Percentiles rank a stretch among this genome's conserved stretches.
These are phyloP conservation scores for Campylomormyrus numenius DNA, from an alignment of 2,113 vertebrate genomes.

Conservation along the genomic window DNA sequence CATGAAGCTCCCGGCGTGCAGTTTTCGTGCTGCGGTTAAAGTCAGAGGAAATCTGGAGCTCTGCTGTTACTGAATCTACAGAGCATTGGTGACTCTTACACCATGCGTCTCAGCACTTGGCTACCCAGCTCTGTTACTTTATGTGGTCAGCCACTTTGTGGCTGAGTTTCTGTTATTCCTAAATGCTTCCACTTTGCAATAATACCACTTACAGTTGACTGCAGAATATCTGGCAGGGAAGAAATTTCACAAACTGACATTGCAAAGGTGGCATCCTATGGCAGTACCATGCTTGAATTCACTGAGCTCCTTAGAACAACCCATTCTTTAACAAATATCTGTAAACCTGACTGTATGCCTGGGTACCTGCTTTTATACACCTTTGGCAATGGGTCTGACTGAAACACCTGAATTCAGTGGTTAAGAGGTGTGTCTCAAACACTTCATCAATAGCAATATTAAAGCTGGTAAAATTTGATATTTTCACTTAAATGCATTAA, in stretches of 20 bases:
- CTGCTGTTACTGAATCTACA: neutral
- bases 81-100: neutral
- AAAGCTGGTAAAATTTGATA: neutral
- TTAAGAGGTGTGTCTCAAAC: neutral
- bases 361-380: neutral
- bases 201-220: neutral
- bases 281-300: neutral
- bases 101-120: neutral
- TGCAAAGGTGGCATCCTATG: neutral
- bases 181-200: neutral
- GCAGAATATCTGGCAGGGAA: neutral
- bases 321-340: neutral
- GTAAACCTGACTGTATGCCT: neutral
- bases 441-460: neutral
- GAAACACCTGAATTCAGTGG: neutral
- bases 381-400: neutral
- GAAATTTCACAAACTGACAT: neutral
- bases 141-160: neutral
- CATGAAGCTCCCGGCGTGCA: neutral
- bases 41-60: neutral
- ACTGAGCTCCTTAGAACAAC: neutral
- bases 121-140: neutral
- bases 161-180: neutral
- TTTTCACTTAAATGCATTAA: neutral
- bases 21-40: neutral